phyloP scores from a whole-genome alignment of 2,113 vertebrate species.

The Tachycineta bicolor region DNA sequence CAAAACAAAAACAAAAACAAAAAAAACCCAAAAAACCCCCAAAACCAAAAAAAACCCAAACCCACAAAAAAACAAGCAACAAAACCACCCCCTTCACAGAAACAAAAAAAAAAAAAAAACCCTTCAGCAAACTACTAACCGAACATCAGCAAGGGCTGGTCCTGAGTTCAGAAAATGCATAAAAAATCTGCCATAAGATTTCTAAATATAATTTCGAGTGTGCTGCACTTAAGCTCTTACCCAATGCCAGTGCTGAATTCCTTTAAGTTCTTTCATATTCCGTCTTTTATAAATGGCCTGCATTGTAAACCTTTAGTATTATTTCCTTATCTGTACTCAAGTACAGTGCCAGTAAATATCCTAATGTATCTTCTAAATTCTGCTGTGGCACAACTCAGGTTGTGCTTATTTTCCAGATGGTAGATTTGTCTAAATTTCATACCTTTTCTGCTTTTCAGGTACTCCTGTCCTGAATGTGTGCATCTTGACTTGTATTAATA shows the following conservation, averaged over 20 bases:
- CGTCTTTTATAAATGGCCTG: neutral
- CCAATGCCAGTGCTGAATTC: neutral
- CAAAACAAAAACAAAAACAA: neutral
- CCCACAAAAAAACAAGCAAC: too few relatives aligned
- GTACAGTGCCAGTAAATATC: neutral
- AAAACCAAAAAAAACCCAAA: neutral
- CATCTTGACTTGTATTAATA: neutral
- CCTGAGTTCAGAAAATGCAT: neutral
- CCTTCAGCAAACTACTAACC: neutral
- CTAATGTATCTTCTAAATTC: neutral
- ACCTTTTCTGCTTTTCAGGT: neutral
- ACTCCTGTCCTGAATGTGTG: neutral
- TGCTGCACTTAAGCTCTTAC: neutral
- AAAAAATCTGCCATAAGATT: fast-evolving
- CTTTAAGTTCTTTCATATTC: neutral
- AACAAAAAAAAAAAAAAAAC: too few relatives aligned
- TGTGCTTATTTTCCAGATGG: neutral
- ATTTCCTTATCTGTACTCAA: neutral
- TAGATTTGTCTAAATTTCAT: neutral
- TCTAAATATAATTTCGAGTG: neutral
- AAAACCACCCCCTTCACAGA: too few relatives aligned
- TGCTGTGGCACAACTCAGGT: neutral
- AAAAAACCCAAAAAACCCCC: neutral
- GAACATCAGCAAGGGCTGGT: neutral
- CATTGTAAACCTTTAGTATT: neutral